Evolutionary conservation across 2,888 invertebrate genomes (phyloP).

Genomic region (Trissoscelio sp.): DNA sequence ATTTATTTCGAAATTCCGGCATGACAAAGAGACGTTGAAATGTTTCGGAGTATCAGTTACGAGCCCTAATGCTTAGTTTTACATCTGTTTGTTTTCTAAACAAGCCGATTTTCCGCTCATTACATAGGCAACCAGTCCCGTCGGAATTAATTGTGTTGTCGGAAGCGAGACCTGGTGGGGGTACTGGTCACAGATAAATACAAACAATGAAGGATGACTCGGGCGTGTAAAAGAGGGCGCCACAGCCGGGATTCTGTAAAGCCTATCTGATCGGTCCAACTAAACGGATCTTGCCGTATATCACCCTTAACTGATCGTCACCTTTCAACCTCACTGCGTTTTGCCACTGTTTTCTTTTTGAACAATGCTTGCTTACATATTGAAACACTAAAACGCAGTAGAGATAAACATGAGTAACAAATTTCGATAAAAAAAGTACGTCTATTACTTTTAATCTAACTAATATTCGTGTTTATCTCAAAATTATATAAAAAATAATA

Average conservation of each 20-base stretch:
- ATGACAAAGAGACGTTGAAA: too few relatives aligned
- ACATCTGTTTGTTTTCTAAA: constrained; percentile 22
- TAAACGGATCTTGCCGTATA: constrained; percentile 77
- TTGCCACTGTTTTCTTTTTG: constrained; percentile 14
- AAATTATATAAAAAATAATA: too few relatives aligned
- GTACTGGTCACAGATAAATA: constrained; percentile 8
- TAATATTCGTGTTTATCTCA: too few relatives aligned
- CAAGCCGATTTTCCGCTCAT: constrained; percentile 49
- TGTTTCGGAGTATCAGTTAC: too few relatives aligned
- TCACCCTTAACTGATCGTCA: constrained; percentile 80
- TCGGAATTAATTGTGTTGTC: constrained; percentile 39
- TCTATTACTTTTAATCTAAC: too few relatives aligned
- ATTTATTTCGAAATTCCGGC: too few relatives aligned
- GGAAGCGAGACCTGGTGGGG: not conserved
- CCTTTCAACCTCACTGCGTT: constrained; percentile 73
- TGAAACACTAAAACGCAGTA: too few relatives aligned
- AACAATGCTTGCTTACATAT: not conserved
- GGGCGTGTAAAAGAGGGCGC: constrained; percentile 33
- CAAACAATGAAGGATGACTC: constrained; percentile 33
- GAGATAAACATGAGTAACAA: too few relatives aligned
- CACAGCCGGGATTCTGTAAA: constrained; percentile 25
- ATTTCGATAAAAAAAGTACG: too few relatives aligned
- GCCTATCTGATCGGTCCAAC: constrained; percentile 80
- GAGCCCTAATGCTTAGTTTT: not conserved
- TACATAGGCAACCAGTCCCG: constrained; percentile 17